Evolutionary conservation across 1,140 invertebrate species (phyloP).

Genomic region (Glomeris maerens): DNA sequence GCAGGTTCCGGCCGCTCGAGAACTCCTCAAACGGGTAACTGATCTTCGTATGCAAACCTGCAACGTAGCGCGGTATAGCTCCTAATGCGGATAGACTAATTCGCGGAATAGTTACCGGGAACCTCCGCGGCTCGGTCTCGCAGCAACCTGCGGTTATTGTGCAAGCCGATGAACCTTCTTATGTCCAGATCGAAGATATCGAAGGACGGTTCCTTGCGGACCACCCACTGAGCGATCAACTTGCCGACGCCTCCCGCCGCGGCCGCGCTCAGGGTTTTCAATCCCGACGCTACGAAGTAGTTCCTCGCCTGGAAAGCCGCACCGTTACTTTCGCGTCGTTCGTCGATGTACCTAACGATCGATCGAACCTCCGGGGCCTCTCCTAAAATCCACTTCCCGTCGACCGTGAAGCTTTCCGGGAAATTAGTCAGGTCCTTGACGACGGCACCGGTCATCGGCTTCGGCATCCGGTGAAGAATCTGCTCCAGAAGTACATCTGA

Average conservation of each 20-base stretch:
- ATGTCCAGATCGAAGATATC: slow-evolving; percentile 87
- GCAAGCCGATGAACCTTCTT: slow-evolving; percentile 78
- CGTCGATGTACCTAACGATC: neutral
- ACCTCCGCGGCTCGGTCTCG: slow-evolving; percentile 85
- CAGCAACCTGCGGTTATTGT: slow-evolving; percentile 91
- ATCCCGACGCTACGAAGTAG: slow-evolving; percentile 89
- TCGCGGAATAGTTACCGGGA: slow-evolving; percentile 46
- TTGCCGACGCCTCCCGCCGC: slow-evolving; percentile 87
- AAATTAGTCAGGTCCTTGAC: slow-evolving; percentile 68
- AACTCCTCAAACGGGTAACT: slow-evolving; percentile 65
- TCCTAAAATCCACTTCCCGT: slow-evolving; percentile 51
- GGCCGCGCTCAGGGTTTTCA: slow-evolving; percentile 85
- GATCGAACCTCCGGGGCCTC: slow-evolving; percentile 66
- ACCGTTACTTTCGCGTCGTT: neutral
- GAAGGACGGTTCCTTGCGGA: slow-evolving; percentile 60
- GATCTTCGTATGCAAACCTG: slow-evolving; percentile 60
- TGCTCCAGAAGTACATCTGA: slow-evolving; percentile 63
- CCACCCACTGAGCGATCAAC: slow-evolving; percentile 74
- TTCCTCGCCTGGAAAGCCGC: slow-evolving; percentile 55
- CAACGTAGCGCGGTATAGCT: slow-evolving; percentile 18
- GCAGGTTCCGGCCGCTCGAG: slow-evolving; percentile 70
- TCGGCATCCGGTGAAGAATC: slow-evolving; percentile 66
- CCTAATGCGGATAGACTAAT: neutral
- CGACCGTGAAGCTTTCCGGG: slow-evolving; percentile 84
- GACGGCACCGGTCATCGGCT: slow-evolving; percentile 47